Evolutionary conservation across 2,797 vertebrate genomes (phyloP), one percentile per base, ranked within the genome.

Genomic region (Diplodus sargus): DNA sequence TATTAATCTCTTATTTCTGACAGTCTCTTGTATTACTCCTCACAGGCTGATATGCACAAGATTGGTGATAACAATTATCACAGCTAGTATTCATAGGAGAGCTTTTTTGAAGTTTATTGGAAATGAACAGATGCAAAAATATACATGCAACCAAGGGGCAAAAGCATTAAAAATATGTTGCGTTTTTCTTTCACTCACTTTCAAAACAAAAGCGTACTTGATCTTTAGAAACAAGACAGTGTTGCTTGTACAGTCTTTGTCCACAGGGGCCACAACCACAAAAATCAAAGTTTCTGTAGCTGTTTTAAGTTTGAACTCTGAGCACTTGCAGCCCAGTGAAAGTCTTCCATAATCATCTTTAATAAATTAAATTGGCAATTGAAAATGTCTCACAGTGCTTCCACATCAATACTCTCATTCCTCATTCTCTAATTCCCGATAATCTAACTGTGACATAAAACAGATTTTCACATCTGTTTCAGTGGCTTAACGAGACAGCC

Each of bases 401-500:
- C 3, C 14, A 45, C 30, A 69, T 63, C 7, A 64, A 52, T 20
- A 63, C 30, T 60, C 61, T 18, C 22, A 60, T 39, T 70, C 62
- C 15, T 63, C 30, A 57, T 25, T 52, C 54, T 78, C 39, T 78
- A 39, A 62, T 51, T 59, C n/a, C 5, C 14, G 65, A 49, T 28
- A 25, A 42, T 70, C 28, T 48, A 28, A 47, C 18, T 80, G 67
- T 78, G 66, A 67, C 20, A 68, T 48, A 61, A 34, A 76, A 79
- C 39, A 20, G 49, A 67, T 79, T 85, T 86, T 58, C 60, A 25
- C 48, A 59, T 77, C 56, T 79, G 79, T 88, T 83, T 74, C 52
- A 75, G 8, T 2, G 48, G 59, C 25, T 62, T 78, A 79, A 84
- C 70, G 70, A 82, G 69, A 63, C 56, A 60, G 69, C 59, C 0